These are phyloP conservation scores for Apantesis nais DNA, from an alignment of 2,888 invertebrate genomes.

Conservation along the genomic window DNA sequence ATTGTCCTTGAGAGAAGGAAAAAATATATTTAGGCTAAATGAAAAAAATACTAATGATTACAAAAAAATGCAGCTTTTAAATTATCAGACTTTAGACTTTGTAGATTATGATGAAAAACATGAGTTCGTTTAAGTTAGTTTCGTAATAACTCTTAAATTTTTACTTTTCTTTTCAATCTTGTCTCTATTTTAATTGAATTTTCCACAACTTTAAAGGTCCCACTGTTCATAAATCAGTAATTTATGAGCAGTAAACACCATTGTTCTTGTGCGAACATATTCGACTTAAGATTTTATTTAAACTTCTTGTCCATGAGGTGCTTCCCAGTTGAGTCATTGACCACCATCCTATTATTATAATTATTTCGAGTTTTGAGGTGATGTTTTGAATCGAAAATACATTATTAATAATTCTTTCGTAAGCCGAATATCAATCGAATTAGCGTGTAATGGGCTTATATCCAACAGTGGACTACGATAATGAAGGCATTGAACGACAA, in stretches of 20 bases:
- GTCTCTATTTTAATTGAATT: background rate
- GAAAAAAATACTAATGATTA: no score
- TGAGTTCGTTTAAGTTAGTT: no score
- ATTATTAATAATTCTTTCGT: background rate
- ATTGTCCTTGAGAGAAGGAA: no score
- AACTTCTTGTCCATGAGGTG: conserved; percentile 31
- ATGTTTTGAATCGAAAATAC: no score
- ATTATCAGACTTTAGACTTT: no score
- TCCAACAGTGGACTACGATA: no score
- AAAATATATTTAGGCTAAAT: no score
- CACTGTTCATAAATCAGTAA: conserved; percentile 23
- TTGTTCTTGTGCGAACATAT: conserved; percentile 28
- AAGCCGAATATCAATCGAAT: background rate
- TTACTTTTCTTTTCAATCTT: background rate
- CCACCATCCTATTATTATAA: conserved; percentile 60
- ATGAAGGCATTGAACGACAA: no score
- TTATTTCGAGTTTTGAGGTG: background rate
- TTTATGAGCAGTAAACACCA: conserved; percentile 32
- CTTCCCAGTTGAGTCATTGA: conserved; percentile 63
- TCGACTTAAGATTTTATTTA: background rate
- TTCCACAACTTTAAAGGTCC: background rate
- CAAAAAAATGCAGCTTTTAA: no score
- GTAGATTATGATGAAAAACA: no score
- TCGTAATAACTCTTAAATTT: background rate
- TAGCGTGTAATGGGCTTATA: no score